A percentile compares a stretch with the other conserved stretches of the same genome.
Evolutionary conservation across 2,113 vertebrate species (phyloP).

Genomic region (Donacobius atricapilla): DNA sequence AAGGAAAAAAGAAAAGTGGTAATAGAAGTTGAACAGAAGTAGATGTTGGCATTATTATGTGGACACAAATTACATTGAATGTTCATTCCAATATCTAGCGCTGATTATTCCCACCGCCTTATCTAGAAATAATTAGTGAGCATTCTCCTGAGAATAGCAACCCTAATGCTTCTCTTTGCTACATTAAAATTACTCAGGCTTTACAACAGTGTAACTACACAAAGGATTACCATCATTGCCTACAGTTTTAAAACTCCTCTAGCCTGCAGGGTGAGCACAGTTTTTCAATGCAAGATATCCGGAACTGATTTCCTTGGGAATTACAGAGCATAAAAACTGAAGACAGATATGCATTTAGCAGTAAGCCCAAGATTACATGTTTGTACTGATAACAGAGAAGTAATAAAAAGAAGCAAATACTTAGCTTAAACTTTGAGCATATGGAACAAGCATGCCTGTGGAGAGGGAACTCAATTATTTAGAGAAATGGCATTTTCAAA

Average conservation of each 20-base stretch:
- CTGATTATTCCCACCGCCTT: conserved; percentile 20
- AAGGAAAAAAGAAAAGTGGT: background rate
- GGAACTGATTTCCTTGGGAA: conserved; percentile 6
- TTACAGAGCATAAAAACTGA: conserved; percentile 29
- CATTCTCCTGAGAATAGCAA: background rate
- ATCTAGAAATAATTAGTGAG: conserved; percentile 43
- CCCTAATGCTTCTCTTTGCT: background rate
- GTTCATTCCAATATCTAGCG: background rate
- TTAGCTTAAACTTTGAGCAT: conserved; percentile 38
- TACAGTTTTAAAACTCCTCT: conserved; percentile 29
- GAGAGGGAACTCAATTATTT: conserved; percentile 35
- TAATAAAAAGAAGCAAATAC: conserved; percentile 21
- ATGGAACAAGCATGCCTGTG: background rate
- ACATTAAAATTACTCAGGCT: background rate
- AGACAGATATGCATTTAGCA: background rate
- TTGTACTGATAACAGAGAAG: conserved; percentile 11
- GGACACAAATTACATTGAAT: background rate
- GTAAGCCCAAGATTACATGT: background rate
- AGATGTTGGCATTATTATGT: background rate
- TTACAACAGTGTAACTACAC: conserved; percentile 14
- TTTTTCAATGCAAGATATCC: background rate
- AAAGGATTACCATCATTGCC: background rate
- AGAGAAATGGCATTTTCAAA: conserved; percentile 17
- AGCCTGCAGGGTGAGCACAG: background rate
- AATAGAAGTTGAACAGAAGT: background rate